Evolutionary conservation across 2,113 vertebrate genomes (phyloP).

Genomic region (Hippocampus comes): DNA sequence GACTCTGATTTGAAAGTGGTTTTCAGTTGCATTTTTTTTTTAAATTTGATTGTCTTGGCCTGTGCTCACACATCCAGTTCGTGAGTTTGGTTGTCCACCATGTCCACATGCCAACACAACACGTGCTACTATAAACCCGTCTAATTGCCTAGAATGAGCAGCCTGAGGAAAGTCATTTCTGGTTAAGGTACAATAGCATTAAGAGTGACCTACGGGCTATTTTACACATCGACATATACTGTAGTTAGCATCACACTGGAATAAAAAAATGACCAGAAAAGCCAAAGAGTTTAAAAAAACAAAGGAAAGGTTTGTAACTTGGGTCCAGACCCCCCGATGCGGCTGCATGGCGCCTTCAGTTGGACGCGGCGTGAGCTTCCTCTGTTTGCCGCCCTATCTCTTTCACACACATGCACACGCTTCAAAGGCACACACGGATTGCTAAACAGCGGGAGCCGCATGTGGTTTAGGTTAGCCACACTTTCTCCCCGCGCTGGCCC

Average conservation of each 20-base stretch:
- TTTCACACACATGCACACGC: not conserved
- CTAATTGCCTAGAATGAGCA: not conserved
- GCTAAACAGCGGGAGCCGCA: constrained; percentile 48
- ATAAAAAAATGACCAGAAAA: not conserved
- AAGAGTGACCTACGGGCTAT: not conserved
- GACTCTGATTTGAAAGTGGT: not conserved
- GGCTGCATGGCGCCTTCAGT: not conserved
- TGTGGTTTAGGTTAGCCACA: constrained; percentile 69
- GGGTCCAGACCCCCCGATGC: not conserved
- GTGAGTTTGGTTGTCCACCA: not conserved
- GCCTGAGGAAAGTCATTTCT: not conserved
- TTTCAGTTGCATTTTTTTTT: not conserved
- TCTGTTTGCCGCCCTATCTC: constrained; percentile 26
- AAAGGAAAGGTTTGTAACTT: not conserved
- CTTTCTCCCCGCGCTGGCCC: constrained; percentile 52
- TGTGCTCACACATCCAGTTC: not conserved
- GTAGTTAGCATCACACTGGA: not conserved
- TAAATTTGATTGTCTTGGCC: not conserved
- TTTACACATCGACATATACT: not conserved
- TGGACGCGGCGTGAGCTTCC: constrained; percentile 30
- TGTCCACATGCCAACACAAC: not conserved
- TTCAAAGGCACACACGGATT: constrained; percentile 35
- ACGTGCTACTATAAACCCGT: not conserved
- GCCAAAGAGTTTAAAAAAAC: not conserved
- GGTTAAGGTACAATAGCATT: not conserved